Base-by-base conservation (phyloP, 1,140 invertebrate species). In the Drosophila sulfurigaster region DNA sequence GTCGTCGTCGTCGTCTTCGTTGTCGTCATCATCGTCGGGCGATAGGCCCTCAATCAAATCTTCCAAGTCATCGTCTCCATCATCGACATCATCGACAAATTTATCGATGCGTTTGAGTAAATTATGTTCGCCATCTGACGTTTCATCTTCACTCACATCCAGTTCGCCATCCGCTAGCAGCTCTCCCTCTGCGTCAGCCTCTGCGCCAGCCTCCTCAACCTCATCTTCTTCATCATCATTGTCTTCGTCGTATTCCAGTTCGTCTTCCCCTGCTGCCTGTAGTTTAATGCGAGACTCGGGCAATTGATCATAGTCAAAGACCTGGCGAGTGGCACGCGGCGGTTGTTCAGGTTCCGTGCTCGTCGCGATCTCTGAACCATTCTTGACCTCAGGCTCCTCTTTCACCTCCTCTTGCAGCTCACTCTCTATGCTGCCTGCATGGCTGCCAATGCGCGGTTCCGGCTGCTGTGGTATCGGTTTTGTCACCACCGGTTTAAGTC, bases 281-380 rank as follows among this genome's bases (percentile, higher is more conserved):
- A 25, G 35, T 8, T 87, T 87, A 56, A 92, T 62, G 43, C 86
- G 77, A 46, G 91, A 91, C 75, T 92, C 91, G 49, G 91, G 91
- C 54, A 91, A 81, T 79, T 92, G 89, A 81, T 92, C 91, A 79
- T 92, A 91, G 77, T 92, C 91, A 73, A 91, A 92, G 49, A 92
- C 75, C 51, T 92, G 91, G 35, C 91, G 79, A 16, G 80, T 83
- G 54, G 81, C 81, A 7, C 91, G 86, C 35, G 78, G 73, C 28
- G 82, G 75, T 35, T 75, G 65, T 16, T 69, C 72, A 7, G 71
- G 74, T 30, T 90, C 91, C 32, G 83, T 85, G 62, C 76, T 81
- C 45, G 76, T 91, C 25, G 60, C 67, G 63, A 80, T 70, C 63
- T 63, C 58, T 73, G 75, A 76, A 68, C 77, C 68, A 16, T 46